Evolutionary conservation across 2,113 vertebrate genomes (phyloP).

Genomic region (Eonycteris spelaea): DNA sequence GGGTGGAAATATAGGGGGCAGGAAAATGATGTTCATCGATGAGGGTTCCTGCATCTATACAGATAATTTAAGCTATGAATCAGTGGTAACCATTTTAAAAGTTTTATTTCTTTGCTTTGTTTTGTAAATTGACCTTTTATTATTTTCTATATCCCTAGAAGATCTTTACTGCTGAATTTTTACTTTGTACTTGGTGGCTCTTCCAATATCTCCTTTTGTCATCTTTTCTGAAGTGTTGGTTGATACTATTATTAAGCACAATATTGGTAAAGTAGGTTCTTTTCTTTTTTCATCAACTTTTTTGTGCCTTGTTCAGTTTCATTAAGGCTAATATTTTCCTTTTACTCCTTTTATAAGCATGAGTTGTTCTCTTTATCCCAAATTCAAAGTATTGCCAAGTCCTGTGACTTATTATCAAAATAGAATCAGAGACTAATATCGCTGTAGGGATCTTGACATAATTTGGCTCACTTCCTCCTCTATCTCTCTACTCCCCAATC

Average conservation of each 20-base stretch:
- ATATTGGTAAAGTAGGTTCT: background rate
- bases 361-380: background rate
- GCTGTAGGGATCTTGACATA: background rate
- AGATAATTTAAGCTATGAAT: background rate
- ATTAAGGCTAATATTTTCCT: background rate
- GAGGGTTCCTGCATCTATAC: background rate
- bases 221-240: background rate
- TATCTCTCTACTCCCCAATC: background rate
- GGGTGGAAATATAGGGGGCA: background rate
- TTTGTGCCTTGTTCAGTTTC: background rate
- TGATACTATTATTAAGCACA: background rate
- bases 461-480: background rate
- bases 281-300: background rate
- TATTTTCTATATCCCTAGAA: background rate
- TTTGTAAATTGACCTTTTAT: background rate
- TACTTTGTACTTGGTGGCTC: background rate
- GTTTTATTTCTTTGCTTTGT: background rate
- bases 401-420: background rate
- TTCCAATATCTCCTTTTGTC: background rate
- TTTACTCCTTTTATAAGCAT: background rate
- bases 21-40: background rate
- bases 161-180: background rate
- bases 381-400: background rate
- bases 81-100: background rate
- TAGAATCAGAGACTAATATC: background rate